Conservation (phyloP, 2,888 invertebrate species). For the Polyploca ridens region DNA sequence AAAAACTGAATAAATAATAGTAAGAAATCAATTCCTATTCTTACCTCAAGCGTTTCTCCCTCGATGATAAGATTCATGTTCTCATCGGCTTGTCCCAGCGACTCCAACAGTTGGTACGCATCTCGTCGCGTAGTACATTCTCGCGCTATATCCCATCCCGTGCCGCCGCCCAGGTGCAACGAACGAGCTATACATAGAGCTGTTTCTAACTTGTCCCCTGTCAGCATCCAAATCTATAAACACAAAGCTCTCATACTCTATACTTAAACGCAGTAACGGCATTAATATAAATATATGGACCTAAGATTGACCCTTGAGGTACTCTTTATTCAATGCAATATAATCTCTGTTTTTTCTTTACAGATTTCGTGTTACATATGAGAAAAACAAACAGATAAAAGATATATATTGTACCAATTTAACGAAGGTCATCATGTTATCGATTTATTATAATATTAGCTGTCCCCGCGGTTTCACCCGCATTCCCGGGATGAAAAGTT, state of each 20-base stretch:
- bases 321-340: background rate
- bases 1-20: background rate
- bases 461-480: too few relatives aligned
- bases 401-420: background rate
- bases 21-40: background rate
- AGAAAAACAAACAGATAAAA: background rate
- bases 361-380: background rate
- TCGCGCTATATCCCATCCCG: slow-evolving; percentile 52
- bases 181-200: slow-evolving; percentile 99
- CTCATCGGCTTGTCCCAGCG: slow-evolving; percentile 41
- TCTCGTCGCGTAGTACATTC: slow-evolving; percentile 54
- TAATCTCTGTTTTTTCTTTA: background rate
- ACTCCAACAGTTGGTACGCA: slow-evolving; percentile 59
- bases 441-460: too few relatives aligned
- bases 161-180: slow-evolving; percentile 88
- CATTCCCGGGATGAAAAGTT: too few relatives aligned
- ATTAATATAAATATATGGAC: background rate
- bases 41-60: slow-evolving; percentile 76
- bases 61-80: slow-evolving; percentile 70
- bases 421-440: too few relatives aligned
- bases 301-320: background rate
- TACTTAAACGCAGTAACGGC: background rate
- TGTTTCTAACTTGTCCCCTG: slow-evolving; percentile 98
- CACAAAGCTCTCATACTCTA: slow-evolving; percentile 14
- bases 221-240: slow-evolving; percentile 94